Percentiles rank a stretch among this genome's conserved stretches.
phyloP scores from a whole-genome alignment of 2,888 invertebrate species.

The Diploptera punctata region DNA sequence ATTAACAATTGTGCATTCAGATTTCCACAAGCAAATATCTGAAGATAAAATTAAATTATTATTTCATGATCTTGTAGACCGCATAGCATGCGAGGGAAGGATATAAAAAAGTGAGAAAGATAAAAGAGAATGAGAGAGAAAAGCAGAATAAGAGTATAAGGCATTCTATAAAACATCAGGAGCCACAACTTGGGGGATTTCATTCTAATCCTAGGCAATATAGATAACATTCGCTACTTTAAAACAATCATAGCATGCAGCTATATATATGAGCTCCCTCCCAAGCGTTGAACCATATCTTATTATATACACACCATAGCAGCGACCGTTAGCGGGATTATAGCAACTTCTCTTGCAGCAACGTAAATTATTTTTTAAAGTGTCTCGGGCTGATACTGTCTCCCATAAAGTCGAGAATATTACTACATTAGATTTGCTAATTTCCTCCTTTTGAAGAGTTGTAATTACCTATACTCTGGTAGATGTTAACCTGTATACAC shows the following conservation, averaged over 20 bases:
- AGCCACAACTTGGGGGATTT: constrained; percentile 35
- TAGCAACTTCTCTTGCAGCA: constrained; percentile 28
- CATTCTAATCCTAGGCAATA: constrained; percentile 40
- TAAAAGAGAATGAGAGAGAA: neutral
- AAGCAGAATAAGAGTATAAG: constrained; percentile 9
- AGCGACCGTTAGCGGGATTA: constrained; percentile 34
- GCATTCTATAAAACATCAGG: constrained; percentile 25
- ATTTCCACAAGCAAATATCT: constrained; percentile 11
- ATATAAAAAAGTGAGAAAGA: neutral
- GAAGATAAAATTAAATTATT: constrained; percentile 28
- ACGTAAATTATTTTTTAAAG: constrained; percentile 36
- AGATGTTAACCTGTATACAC: neutral
- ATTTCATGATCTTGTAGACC: constrained; percentile 27
- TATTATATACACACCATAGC: constrained; percentile 31
- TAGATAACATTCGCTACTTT: constrained; percentile 39
- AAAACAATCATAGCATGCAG: constrained; percentile 36
- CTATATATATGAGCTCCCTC: constrained; percentile 21
- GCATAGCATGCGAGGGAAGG: neutral
- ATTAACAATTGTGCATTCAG: neutral
- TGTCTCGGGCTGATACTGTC: constrained; percentile 33
- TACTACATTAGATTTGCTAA: constrained; percentile 37
- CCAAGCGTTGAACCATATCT: neutral
- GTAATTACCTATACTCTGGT: constrained; percentile 30
- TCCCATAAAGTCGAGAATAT: constrained; percentile 36
- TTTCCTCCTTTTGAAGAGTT: constrained; percentile 36